These are phyloP conservation scores for Parasteatoda tepidariorum DNA, from an alignment of 1,140 invertebrate species.

Conservation along the genomic window DNA sequence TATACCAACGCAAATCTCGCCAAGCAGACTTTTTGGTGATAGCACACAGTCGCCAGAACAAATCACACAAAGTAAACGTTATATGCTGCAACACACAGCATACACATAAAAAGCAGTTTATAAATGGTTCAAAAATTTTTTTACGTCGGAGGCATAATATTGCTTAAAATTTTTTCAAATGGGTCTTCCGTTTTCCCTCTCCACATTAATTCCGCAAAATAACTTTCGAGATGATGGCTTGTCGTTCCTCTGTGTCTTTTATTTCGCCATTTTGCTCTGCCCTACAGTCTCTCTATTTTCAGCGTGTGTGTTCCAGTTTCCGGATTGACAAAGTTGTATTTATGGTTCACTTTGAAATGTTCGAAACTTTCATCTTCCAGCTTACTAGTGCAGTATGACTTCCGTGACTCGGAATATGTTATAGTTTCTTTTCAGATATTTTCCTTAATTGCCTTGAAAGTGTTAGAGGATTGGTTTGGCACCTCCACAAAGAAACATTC, in stretches of 20 bases:
- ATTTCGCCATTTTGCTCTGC: conserved; percentile 20
- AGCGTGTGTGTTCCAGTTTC: conserved; percentile 41
- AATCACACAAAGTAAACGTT: neutral
- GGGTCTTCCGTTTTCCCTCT: neutral
- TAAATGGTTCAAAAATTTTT: neutral
- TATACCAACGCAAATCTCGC: neutral
- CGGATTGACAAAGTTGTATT: conserved; percentile 33
- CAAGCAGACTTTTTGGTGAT: neutral
- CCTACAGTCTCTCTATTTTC: neutral
- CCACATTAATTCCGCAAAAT: conserved; percentile 1
- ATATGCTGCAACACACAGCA: neutral
- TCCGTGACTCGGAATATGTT: too few species aligned
- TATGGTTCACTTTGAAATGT: conserved; percentile 53
- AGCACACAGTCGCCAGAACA: too few species aligned
- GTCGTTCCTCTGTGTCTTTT: neutral
- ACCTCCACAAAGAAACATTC: too few species aligned
- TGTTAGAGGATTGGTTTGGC: too few species aligned
- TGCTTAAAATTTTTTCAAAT: conserved; percentile 7
- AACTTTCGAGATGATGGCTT: neutral
- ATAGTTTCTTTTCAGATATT: too few species aligned
- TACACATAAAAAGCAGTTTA: neutral
- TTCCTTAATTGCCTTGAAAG: too few species aligned
- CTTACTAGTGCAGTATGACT: too few species aligned
- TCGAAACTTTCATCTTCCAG: neutral
- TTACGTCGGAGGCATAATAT: conserved; percentile 7